Evolutionary conservation across 92 coral and sea anemone species (phyloP), one percentile per base, ranked within the genome.

Genomic region (Palythoa grandis): DNA sequence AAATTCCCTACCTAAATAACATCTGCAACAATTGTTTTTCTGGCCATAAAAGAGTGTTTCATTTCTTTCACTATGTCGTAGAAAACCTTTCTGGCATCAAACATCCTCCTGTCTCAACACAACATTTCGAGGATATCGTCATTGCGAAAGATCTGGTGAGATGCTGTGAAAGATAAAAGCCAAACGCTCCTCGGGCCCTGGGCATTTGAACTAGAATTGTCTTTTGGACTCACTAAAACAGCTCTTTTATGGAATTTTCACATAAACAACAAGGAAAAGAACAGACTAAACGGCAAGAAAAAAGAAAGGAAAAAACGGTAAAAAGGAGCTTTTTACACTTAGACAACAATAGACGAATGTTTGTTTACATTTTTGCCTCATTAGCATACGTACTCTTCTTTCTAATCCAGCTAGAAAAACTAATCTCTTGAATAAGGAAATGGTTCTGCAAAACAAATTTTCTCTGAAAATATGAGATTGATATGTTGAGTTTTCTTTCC

Each of bases 81-180:
- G 29, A 19, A 19, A 20, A 78, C 53, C 83, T 78, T 78, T 60
- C 83, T 38, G 11, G 3, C 83, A 60, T 78, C 83, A 78, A 78
- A 78, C 83, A 78, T 78, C 72, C 83, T 43, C 83, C 52, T 60
- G 83, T 29, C 20, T 5, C 37, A 11, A 19, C 72, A 35, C 19
- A 39, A 60, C 83, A 78, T 78, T 78, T 78, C 83, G 83, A 65
- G 72, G 70, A 78, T 78, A 14, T 43, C 72, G 83, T 78, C 83
- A 78, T 78, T 60, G 54, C 43, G 83, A 78, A 78, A 78, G 83
- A 61, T 74, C 56, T 58, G 25, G 29, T 12, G 71, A 39, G 19
- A 78, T 25, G 3, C n/a, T 17, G 37, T 14, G 37, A 37, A 78
- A 16, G 35, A 61, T 15, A 35, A 78, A 70, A 37, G 72, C 29